Evolutionary conservation across 2,797 vertebrate genomes (phyloP), one percentile per base, ranked within the genome.

Genomic region (Sebastes wilsoni): DNA sequence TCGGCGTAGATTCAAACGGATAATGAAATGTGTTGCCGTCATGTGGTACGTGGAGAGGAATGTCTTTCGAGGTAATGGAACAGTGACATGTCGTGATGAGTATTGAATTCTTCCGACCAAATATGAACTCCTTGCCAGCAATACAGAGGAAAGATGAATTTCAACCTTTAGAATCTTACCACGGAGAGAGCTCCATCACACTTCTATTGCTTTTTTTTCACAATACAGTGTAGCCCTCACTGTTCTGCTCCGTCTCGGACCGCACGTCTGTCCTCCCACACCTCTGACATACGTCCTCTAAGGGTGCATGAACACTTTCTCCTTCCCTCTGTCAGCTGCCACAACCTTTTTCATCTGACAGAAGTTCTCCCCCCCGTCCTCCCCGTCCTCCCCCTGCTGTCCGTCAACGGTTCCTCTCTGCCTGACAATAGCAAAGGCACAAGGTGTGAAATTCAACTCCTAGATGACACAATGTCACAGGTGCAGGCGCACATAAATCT

Each of bases 371-470:
- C 70, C 72, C 58, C 69, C 38, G 36, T 55, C 75, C 69, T 70
- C 69, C 71, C 58, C 69, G 81, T 76, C 66, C 69, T 55, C 83
- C 89, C 86, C 73, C 60, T 14, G 67, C 88, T 88, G 91, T 93
- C 94, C 84, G 83, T 94, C 94, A 94, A 27, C 27, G 22, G 79
- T 79, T 56, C 86, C 88, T 81, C 86, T 71, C 85, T 69, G 81
- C 71, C 76, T 79, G 88, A 90, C 93, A 85, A 88, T 80, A 87
- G 82, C 79, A 32, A 75, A 86, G 75, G 65, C 85, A 79, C 65
- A 18, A 77, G 77, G 84, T 93, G 88, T 95, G 92, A 94, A 92
- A 92, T 94, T 87, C 86, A 81, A 61, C 77, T 86, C 73, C 34
- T 34, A 8, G 60, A 66, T 81, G 77, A 80, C 82, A 66, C 46